Percentiles rank a stretch among this genome's conserved stretches.
These are phyloP conservation scores for Sanderia malayensis DNA, from an alignment of 30 jellyfish, hydroid and myxozoan species.

Conservation along the genomic window DNA sequence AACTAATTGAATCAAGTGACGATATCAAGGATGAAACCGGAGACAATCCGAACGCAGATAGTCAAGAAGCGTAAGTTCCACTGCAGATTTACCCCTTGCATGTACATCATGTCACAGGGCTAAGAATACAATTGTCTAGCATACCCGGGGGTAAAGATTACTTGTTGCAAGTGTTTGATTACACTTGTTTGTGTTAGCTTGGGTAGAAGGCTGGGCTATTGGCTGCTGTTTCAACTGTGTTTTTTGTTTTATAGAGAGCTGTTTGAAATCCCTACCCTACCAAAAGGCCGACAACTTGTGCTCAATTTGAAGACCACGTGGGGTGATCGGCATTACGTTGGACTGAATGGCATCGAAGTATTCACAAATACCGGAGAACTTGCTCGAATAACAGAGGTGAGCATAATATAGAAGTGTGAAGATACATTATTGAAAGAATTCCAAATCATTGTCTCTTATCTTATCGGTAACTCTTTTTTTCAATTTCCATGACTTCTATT, in stretches of 20 bases:
- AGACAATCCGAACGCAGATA: neutral
- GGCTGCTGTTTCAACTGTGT: neutral
- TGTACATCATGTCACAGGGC: too few species aligned
- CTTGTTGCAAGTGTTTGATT: too few species aligned
- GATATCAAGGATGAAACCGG: neutral
- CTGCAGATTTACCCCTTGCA: too few species aligned
- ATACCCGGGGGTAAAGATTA: too few species aligned
- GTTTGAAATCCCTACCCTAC: conserved; percentile 81
- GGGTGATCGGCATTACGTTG: conserved; percentile 97
- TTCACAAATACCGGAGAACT: conserved; percentile 75
- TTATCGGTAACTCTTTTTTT: too few species aligned
- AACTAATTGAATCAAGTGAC: neutral
- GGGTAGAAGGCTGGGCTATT: too few species aligned
- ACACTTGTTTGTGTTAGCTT: too few species aligned
- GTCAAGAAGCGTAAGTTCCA: conserved; percentile 2
- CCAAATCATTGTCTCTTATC: too few species aligned
- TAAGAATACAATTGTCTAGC: too few species aligned
- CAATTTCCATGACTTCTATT: too few species aligned
- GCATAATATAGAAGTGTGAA: too few species aligned
- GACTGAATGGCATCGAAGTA: conserved; percentile 94
- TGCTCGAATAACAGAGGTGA: conserved; percentile 53
- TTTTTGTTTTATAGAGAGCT: neutral
- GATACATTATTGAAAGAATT: too few species aligned
- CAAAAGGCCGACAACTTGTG: conserved; percentile 70
- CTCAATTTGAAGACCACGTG: conserved; percentile 78